Evolutionary conservation across 2,888 invertebrate genomes (phyloP), one percentile per base, ranked within the genome.

Genomic region (Spilarctia lutea): DNA sequence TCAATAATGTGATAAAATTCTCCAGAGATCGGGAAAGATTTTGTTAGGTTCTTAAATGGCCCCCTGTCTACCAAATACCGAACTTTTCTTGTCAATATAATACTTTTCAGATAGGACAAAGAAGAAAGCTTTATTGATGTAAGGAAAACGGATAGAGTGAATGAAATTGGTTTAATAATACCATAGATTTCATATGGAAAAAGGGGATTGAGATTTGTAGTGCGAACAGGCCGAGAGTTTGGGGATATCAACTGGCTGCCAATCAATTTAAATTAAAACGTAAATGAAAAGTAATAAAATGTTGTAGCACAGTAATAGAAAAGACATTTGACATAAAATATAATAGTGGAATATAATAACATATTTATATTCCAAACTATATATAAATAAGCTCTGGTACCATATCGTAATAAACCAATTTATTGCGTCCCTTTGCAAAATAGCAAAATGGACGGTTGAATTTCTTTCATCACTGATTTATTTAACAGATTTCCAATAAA

Each of bases 271-370:
- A 52, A 52, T 24, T 2, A n/a, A 56, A 56, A 56, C 13, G 11
- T 13, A n/a, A 56, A n/a, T n/a, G n/a, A 24, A n/a, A 52, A 52
- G 10, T 24, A 52, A 52, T n/a, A 52, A 60, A 60, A 60, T 16
- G 3, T 60, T 60, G 13, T 16, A 13, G 10, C n/a, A 45, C 42
- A 72, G 16, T 65, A 27, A 42, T 30, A 71, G 71, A 67, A 66
- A 73, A 69, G 48, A 35, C 39, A 56, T 39, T 39, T 39, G 39
- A 39, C 11, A 11, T 39, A 39, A 39, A 11, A 39, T 71, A 72
- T 71, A 75, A 78, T 74, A 77, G 80, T 75, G 42, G 65, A 70
- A 27, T 42, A 52, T 75, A 75, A 81, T 30, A 33, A n/a, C 73
- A 48, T 77, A 73, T 68, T 52, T 71, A n/a, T 35, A 71, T 48